These are phyloP conservation scores for Aplocera efformata DNA, from an alignment of 2,888 invertebrate genomes.

Conservation along the genomic window DNA sequence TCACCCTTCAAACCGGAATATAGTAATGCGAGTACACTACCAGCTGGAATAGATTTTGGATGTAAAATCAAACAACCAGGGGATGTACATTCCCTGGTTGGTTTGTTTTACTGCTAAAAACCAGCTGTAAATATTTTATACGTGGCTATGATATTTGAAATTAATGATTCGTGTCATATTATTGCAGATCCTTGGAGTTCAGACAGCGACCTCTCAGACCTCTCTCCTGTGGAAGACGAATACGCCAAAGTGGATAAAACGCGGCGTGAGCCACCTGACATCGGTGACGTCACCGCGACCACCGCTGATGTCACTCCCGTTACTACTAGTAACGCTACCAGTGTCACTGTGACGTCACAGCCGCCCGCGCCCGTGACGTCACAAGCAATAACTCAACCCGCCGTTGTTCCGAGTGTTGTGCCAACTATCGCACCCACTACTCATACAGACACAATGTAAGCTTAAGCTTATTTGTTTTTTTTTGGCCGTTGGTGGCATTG, in stretches of 20 bases:
- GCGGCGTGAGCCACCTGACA: slow-evolving; percentile 65
- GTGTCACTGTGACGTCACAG: slow-evolving; percentile 21
- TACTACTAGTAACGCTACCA: slow-evolving; percentile 7
- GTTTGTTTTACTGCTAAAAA: no score
- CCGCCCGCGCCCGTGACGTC: slow-evolving; percentile 13
- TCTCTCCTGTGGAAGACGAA: slow-evolving; percentile 88
- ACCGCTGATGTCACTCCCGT: slow-evolving; percentile 33
- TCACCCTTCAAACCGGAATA: no score
- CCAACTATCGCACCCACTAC: slow-evolving; percentile 22
- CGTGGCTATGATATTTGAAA: no score
- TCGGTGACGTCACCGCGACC: slow-evolving; percentile 66
- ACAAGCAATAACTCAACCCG: slow-evolving; percentile 24
- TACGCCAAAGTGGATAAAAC: slow-evolving; percentile 73
- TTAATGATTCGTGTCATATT: no score
- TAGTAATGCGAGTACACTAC: no score
- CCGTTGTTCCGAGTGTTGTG: slow-evolving; percentile 12
- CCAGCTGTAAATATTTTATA: no score
- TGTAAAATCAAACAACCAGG: no score
- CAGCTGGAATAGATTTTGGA: no score
- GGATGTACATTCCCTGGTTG: no score
- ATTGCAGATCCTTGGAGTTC: slow-evolving; percentile 87
- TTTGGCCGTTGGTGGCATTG: no score
- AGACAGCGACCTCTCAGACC: slow-evolving; percentile 92
- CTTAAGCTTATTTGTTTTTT: no score
- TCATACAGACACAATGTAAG: slow-evolving; percentile 40